phyloP scores from a whole-genome alignment of 2,888 invertebrate genomes.

The Globia sparganii region DNA sequence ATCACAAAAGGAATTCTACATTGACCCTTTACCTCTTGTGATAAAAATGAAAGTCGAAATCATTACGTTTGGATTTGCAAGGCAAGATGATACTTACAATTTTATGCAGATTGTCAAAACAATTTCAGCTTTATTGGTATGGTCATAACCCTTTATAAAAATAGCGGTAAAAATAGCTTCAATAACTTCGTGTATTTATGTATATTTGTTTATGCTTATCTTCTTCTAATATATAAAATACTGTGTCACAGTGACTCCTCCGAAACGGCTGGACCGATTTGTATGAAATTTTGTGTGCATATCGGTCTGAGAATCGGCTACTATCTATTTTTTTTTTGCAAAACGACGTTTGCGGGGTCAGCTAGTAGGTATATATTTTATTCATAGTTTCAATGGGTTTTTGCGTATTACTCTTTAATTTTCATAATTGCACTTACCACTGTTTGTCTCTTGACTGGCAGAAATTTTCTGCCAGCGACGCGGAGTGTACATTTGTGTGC shows the following conservation, averaged over 20 bases:
- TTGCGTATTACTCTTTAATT: neutral
- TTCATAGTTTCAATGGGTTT: neutral
- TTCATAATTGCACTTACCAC: neutral
- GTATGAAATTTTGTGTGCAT: no score
- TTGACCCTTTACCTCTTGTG: slow-evolving; percentile 22
- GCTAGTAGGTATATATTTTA: neutral
- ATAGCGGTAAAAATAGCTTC: neutral
- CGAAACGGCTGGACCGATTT: no score
- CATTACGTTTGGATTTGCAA: slow-evolving; percentile 4
- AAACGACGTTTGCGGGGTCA: no score
- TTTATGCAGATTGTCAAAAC: slow-evolving; percentile 4
- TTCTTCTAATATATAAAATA: no score
- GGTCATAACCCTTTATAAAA: neutral
- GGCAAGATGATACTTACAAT: slow-evolving; percentile 2
- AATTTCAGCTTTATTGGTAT: neutral
- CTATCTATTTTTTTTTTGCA: no score
- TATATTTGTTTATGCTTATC: neutral
- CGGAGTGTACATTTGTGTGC: no score
- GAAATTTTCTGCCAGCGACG: no score
- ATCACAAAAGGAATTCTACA: slow-evolving; percentile 16
- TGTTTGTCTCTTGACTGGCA: neutral
- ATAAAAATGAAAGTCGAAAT: slow-evolving; percentile 50
- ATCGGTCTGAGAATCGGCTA: no score
- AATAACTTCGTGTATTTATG: neutral
- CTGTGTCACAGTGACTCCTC: no score